Evolutionary conservation across 1,140 invertebrate genomes (phyloP).

Genomic region (Trichonephila clavata): DNA sequence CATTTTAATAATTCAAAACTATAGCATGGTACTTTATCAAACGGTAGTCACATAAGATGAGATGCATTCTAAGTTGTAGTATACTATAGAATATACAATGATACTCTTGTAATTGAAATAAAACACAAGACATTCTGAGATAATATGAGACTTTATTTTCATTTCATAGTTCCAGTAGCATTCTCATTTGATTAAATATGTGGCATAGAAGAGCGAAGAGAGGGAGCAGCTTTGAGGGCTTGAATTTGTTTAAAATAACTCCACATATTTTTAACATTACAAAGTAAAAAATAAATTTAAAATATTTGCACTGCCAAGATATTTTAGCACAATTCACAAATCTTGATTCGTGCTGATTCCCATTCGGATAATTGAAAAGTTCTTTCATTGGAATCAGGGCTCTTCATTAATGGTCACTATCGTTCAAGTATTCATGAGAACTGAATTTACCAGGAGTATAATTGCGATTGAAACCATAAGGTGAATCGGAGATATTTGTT

Average conservation of each 20-base stretch:
- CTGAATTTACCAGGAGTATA: constrained; percentile 66
- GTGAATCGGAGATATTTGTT: constrained; percentile 18
- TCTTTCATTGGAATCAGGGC: background rate
- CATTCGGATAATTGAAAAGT: background rate
- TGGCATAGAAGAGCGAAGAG: background rate
- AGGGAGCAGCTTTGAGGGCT: background rate
- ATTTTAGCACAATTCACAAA: background rate
- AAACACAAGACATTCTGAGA: background rate
- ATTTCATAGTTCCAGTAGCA: background rate
- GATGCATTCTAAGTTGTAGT: too few relatives aligned
- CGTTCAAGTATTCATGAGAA: constrained; percentile 72
- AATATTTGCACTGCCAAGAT: background rate
- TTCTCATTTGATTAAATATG: background rate
- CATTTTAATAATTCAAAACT: too few relatives aligned
- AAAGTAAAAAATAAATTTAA: constrained; percentile 28
- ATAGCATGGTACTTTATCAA: too few relatives aligned
- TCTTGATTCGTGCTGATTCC: background rate
- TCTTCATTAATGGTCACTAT: constrained; percentile 63
- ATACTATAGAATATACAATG: too few relatives aligned
- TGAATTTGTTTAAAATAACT: background rate
- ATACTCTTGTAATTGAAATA: background rate
- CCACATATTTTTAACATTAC: background rate
- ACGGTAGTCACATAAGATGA: too few relatives aligned
- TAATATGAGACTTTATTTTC: constrained; percentile 1
- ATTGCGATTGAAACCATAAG: constrained; percentile 42